Evolutionary conservation across 2,113 vertebrate genomes (phyloP), one percentile per base, ranked within the genome.

Genomic region (Hoplias malabaricus): DNA sequence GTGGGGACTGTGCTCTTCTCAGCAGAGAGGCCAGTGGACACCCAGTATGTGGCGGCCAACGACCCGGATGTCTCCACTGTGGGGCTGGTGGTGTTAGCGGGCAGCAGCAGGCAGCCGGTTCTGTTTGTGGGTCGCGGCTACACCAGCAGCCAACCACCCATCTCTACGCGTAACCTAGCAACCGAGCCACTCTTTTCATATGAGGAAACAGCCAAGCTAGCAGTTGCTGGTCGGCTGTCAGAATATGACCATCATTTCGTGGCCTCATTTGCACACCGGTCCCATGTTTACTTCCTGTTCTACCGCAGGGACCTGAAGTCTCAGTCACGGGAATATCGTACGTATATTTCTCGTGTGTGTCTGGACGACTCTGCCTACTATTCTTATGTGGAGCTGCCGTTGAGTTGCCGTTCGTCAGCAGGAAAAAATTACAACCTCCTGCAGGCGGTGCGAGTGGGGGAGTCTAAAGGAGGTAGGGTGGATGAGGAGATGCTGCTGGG

Each of bases 181-280:
- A 93, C 95, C 67, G 95, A 95, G 38, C 94, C 95, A 0, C 90
- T 96, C 82, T 99, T 99, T 87, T 99, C 97, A 66, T 99, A 98
- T 0, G 97, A 99, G 85, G 97, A 99, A 86, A 98, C 96, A 0
- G 97, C 97, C 57, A 99, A 99, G 82, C 79, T 99, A 75, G 96
- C 97, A 0, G 93, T 94, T 34, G 96, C 97, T 7, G 97, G 95
- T 23, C 93, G 96, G 12, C 95, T 98, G 5, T 96, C 97, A 0
- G 98, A 98, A 80, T 99, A 98, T 8, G 96, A 97, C 93, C 98
- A 99, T 81, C 96, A 98, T 82, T 99, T 99, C 23, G 93, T 99
- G 25, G 91, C 95, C 0, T 94, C 96, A 0, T 99, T 99, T 2
- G 90, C 92, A 2, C 94, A 89, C 0, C 92, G 90, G 10, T 89